Evolutionary conservation across 2,113 vertebrate species (phyloP), one percentile per base, ranked within the genome.

Genomic region (Micronycteris hirsuta): DNA sequence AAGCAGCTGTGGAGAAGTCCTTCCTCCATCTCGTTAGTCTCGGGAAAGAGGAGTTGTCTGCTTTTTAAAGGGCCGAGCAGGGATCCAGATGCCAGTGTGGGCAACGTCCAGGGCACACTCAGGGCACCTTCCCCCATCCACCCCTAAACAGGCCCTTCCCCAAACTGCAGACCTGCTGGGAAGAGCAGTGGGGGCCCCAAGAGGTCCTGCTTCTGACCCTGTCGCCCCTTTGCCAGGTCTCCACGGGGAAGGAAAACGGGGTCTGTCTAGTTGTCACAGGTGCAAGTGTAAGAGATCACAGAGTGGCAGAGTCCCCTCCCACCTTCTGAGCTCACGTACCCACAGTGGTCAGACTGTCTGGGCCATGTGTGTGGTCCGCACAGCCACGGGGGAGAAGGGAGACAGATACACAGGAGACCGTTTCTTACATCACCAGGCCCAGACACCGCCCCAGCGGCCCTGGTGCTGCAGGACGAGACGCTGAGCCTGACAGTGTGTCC

Each of bases 351-450:
- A 54, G 49, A 15, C 26, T 36, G 9, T 45, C 61, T 63, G 58
- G 43, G 63, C 17, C 12, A 3, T 43, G 47, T 10, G 28, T 91
- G 36, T 63, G 41, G 49, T 22, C 45, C 4, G 2, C 8, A 4
- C 9, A 47, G 24, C 2, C 7, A 16, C 2, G 4, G 6, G 8
- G 36, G 5, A 17, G 14, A 16, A 0, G 24, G 24, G 17, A 13
- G 16, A 15, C 16, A 54, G 43, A 45, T 43, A 28, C n/a, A 13
- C 16, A 24, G 45, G 38, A 17, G 36, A 38, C 38, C 63, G 47
- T 71, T 65, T 54, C 31, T 47, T 74, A 24, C 7, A 28, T 17
- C 28, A 58, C 38, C 56, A 85, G 20, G 26, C n/a, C 91, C 63
- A 22, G 65, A 65, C 14, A n/a, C 81, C 41, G 38, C 68, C 20